phyloP scores from a whole-genome alignment of 2,113 vertebrate genomes.

The Dromaius novaehollandiae region DNA sequence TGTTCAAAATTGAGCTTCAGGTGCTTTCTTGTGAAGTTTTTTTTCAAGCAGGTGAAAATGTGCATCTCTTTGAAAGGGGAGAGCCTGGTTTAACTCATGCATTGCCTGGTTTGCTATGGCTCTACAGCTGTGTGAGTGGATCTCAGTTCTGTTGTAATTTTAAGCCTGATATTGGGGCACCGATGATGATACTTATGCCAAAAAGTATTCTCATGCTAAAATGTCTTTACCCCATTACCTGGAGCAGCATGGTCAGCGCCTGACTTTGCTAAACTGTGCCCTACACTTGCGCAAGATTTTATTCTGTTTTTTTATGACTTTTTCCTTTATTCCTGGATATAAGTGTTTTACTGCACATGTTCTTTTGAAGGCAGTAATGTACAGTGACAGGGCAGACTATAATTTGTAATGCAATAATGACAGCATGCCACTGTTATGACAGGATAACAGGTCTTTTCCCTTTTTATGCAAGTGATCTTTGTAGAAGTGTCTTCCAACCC shows the following conservation, averaged over 20 bases:
- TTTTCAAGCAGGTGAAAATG: background rate
- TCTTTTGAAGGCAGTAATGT: background rate
- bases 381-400: background rate
- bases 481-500: background rate
- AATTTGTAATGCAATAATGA: too few relatives aligned
- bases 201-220: background rate
- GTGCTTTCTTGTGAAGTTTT: background rate
- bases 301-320: background rate
- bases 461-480: background rate
- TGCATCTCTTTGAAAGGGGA: background rate
- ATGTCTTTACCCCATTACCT: background rate
- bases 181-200: background rate
- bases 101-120: background rate
- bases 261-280: background rate
- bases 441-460: too few relatives aligned
- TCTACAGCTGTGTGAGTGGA: background rate
- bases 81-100: background rate
- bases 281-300: background rate
- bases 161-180: accelerated
- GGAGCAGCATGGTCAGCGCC: background rate
- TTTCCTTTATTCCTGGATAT: background rate
- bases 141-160: background rate
- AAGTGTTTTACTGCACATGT: background rate
- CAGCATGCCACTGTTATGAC: background rate
- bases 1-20: background rate